Percentiles rank a stretch among this genome's conserved stretches.
Conservation (phyloP, 2,888 invertebrate species). For the Stratiomys singularior region DNA sequence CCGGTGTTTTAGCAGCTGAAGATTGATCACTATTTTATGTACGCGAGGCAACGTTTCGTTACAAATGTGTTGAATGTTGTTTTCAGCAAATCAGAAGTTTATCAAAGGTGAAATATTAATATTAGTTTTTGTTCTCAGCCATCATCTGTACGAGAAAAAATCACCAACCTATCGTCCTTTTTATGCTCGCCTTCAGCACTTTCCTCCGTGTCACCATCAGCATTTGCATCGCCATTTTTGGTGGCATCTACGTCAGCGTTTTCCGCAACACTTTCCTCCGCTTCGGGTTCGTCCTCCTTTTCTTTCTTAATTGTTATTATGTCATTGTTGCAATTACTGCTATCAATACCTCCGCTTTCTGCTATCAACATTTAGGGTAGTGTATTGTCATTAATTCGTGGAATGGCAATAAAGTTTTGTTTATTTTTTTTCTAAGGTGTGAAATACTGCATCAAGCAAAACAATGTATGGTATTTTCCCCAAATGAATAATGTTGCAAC, state of each 20-base stretch:
- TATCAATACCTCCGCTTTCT: not conserved
- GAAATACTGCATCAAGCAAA: no score
- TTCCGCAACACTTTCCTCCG: conserved; percentile 56
- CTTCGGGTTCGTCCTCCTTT: conserved; percentile 57
- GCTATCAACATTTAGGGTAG: not conserved
- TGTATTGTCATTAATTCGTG: no score
- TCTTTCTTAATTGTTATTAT: conserved; percentile 52
- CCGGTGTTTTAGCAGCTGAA: conserved; percentile 50
- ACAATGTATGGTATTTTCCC: no score
- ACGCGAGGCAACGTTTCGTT: not conserved
- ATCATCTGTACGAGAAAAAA: conserved; percentile 52
- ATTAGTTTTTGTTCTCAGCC: not conserved
- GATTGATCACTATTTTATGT: conserved; percentile 15
- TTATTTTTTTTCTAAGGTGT: no score
- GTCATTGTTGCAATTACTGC: not conserved
- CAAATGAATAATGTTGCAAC: no score
- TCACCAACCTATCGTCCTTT: conserved; percentile 70
- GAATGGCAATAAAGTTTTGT: no score
- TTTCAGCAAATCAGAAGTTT: not conserved
- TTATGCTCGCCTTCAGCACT: conserved; percentile 69
- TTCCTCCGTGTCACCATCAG: conserved; percentile 66
- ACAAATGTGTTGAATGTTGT: not conserved
- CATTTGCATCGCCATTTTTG: conserved; percentile 45
- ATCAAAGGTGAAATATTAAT: not conserved
- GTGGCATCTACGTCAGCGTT: not conserved